These are phyloP conservation scores for Nomada lathburiana DNA, from an alignment of 2,888 invertebrate genomes.

Conservation along the genomic window DNA sequence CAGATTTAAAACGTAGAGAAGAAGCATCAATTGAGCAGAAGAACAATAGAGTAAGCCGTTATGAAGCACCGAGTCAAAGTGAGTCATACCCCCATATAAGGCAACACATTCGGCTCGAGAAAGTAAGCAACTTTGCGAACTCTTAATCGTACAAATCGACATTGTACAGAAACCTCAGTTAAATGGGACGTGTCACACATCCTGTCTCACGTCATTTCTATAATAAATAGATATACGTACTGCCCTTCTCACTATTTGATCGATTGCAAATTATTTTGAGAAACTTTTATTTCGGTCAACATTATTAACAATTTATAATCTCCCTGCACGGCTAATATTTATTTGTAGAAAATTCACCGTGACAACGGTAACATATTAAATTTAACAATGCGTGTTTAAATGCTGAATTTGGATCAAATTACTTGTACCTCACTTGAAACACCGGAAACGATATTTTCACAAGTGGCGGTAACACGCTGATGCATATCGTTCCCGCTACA, in stretches of 20 bases:
- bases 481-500: background rate
- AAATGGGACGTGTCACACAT: background rate
- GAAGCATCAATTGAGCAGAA: constrained; percentile 40
- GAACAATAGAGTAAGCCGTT: constrained; percentile 46
- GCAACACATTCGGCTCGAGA: background rate
- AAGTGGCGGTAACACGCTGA: background rate
- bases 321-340: too few species aligned
- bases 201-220: background rate
- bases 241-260: too few species aligned
- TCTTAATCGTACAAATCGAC: background rate
- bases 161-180: background rate
- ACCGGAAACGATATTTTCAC: constrained; percentile 17
- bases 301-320: too few species aligned
- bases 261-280: too few species aligned
- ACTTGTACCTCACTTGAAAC: background rate
- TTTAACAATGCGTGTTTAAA: background rate
- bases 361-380: background rate
- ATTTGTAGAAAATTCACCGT: too few species aligned
- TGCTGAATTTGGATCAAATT: too few species aligned
- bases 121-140: background rate
- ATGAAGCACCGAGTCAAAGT: constrained; percentile 11
- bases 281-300: too few species aligned
- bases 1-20: background rate
- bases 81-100: constrained; percentile 38
- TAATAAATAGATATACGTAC: too few species aligned